Percentiles rank a stretch among this genome's conserved stretches.
Evolutionary conservation across 2,888 invertebrate species (phyloP).

Genomic region (Apocheima hispidaria): DNA sequence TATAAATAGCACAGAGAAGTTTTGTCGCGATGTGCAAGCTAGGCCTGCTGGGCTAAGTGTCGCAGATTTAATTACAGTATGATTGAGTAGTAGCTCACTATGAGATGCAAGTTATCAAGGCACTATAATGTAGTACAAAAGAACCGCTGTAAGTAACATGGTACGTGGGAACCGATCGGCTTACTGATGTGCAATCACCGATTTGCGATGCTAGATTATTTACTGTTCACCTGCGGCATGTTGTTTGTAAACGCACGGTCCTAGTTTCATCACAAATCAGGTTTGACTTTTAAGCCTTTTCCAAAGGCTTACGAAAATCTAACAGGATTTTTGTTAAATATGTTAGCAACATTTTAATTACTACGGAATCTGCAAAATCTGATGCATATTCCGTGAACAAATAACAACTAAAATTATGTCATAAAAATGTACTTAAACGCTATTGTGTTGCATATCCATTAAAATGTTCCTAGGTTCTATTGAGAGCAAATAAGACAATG

Average conservation of each 20-base stretch:
- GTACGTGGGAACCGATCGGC: conserved; percentile 61
- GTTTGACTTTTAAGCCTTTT: background rate
- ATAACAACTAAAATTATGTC: too few species aligned
- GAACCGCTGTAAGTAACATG: conserved; percentile 38
- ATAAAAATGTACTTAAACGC: too few species aligned
- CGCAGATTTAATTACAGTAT: background rate
- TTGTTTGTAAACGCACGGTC: conserved; percentile 11
- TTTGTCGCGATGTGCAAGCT: too few species aligned
- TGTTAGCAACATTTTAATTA: too few species aligned
- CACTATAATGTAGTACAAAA: conserved; percentile 35
- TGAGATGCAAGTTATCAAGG: conserved; percentile 1
- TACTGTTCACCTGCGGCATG: conserved; percentile 37
- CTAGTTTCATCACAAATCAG: conserved; percentile 11
- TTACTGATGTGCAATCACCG: conserved; percentile 52
- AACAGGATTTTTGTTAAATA: background rate
- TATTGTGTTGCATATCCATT: too few species aligned
- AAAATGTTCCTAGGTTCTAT: too few species aligned
- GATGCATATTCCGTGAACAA: too few species aligned
- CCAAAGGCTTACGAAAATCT: background rate
- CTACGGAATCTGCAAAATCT: too few species aligned
- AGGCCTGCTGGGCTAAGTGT: background rate
- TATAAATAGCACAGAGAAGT: too few species aligned
- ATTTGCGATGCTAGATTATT: conserved; percentile 41
- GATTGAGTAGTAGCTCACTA: background rate
- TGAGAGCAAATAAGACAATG: too few species aligned